Conservation (phyloP, 2,888 invertebrate genomes). For the Nematopogon swammerdamellus region DNA sequence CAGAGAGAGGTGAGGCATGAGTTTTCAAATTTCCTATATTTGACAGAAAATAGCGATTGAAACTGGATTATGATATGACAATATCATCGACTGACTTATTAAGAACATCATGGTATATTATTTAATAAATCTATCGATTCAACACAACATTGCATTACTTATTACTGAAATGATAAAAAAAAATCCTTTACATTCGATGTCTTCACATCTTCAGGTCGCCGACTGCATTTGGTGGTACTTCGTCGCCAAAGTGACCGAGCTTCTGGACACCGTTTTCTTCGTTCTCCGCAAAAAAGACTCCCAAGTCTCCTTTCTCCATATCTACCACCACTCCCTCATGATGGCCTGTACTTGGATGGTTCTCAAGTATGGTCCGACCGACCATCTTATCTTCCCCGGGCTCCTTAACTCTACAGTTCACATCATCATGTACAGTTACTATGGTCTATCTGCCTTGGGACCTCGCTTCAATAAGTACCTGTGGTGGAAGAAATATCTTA, state of each 20-base stretch:
- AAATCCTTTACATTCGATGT: too few species aligned
- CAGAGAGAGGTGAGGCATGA: slow-evolving; percentile 15
- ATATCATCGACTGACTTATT: too few species aligned
- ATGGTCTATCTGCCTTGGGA: slow-evolving; percentile 72
- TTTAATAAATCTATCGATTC: too few species aligned
- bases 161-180: too few species aligned
- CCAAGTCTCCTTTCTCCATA: slow-evolving; percentile 84
- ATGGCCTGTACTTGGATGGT: slow-evolving; percentile 73
- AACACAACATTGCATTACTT: too few species aligned
- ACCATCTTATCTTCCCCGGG: slow-evolving; percentile 68
- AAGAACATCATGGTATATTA: too few species aligned
- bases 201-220: slow-evolving; percentile 46
- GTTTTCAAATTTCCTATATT: too few species aligned
- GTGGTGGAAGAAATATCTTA: slow-evolving; percentile 86
- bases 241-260: slow-evolving; percentile 71
- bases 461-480: slow-evolving; percentile 70
- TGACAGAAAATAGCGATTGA: too few species aligned
- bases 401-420: slow-evolving; percentile 75
- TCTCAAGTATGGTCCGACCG: slow-evolving; percentile 70
- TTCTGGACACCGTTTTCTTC: slow-evolving; percentile 83
- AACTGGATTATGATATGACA: too few species aligned
- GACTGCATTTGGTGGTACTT: slow-evolving; percentile 63
- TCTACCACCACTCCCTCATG: slow-evolving; percentile 81
- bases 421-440: slow-evolving; percentile 80
- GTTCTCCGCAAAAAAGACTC: slow-evolving; percentile 73